Percentiles rank a stretch among this genome's conserved stretches.
phyloP scores from a whole-genome alignment of 2,888 invertebrate genomes.

The Amorpha juglandis region DNA sequence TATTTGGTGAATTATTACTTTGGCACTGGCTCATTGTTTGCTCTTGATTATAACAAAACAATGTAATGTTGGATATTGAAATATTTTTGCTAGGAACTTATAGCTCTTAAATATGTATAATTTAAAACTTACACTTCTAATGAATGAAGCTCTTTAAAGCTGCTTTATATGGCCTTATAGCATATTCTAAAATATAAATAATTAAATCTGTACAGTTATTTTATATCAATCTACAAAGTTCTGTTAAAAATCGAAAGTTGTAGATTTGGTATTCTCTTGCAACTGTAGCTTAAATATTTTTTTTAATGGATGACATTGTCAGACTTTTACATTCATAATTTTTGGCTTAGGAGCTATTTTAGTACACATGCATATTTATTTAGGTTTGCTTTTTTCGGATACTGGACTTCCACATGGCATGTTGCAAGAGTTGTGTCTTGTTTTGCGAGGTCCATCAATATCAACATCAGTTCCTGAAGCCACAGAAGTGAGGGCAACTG shows the following conservation, averaged over 20 bases:
- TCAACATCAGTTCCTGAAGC: conserved; percentile 88
- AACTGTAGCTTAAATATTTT: not conserved
- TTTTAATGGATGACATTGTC: conserved; percentile 1
- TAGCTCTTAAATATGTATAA: not conserved
- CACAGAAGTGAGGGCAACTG: conserved; percentile 93
- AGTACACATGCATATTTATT: conserved; percentile 25
- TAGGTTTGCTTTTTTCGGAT: conserved; percentile 55
- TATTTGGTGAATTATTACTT: conserved; percentile 26
- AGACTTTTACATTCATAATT: not conserved
- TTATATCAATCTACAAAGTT: not conserved
- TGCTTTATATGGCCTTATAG: not conserved
- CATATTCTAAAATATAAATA: not conserved
- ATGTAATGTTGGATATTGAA: not conserved
- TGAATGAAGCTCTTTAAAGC: not conserved
- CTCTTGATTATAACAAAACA: not conserved
- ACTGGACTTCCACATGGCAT: conserved; percentile 77
- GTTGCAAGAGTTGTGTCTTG: conserved; percentile 91
- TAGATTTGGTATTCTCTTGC: not conserved
- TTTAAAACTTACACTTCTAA: not conserved
- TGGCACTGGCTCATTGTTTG: conserved; percentile 7
- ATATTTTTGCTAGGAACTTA: conserved; percentile 2
- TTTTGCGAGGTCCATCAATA: conserved; percentile 90
- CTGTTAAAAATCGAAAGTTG: too few relatives aligned
- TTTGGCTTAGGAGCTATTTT: not conserved
- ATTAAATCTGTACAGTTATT: conserved; percentile 10